Evolutionary conservation across 2,888 invertebrate genomes (phyloP), one percentile per base, ranked within the genome.

Genomic region (Pedicia rivosa): DNA sequence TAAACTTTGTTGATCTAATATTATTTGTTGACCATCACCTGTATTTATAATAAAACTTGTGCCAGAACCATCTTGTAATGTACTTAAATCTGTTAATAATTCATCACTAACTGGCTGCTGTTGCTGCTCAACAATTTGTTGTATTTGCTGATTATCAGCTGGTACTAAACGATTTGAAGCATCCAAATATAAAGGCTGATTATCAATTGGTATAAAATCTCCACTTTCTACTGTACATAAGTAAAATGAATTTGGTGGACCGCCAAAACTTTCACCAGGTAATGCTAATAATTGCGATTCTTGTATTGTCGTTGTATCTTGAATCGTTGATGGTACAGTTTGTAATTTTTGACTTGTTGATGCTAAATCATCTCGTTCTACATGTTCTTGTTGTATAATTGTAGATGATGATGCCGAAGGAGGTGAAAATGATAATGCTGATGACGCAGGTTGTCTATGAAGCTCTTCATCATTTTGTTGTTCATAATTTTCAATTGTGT

Each of bases 211-310:
- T 14, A 74, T 74, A 37, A 77, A 67, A 31, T 73, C 73, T 29
- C 79, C 74, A 38, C 72, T 70, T 45, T 78, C 77, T 47, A 77
- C 76, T n/a, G 78, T 64, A 42, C 82, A 77, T 22, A 82, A 64
- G 53, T 78, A 77, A 52, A 79, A 80, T 1, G 75, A 73, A 41
- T 78, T 78, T 1, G 73, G 69, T 17, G 78, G 74, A 5, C 80
- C 79, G 36, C 78, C 78, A 40, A 73, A 70, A 46, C 74, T 73
- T 47, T 78, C 78, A 14, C 78, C 78, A 15, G 79, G 78, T 30
- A 82, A 65, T 10, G 79, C 79, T 51, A 78, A 63, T 47, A 79
- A 42, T 20, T 32, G 17, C n/a, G n/a, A n/a, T 22, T 32, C 32
- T 3, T 17, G 17, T 13, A 32, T 32, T 22, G 17, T 20, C 4